These are phyloP conservation scores for Siniperca obscura DNA, from an alignment of 2,797 vertebrate species.

Conservation along the genomic window DNA sequence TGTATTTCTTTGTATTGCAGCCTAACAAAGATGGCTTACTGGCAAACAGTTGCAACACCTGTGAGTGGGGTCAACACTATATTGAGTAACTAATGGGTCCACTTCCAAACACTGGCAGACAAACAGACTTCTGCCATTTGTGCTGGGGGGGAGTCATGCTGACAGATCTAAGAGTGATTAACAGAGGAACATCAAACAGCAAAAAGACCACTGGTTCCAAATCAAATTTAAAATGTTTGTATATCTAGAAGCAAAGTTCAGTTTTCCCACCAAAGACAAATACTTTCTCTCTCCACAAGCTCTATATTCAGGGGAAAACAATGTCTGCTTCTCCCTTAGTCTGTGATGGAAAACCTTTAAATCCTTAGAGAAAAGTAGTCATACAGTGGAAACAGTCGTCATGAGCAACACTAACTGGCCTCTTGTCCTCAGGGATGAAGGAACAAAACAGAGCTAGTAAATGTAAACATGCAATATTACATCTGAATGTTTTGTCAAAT, in stretches of 20 bases:
- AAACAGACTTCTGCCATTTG: slow-evolving; percentile 54
- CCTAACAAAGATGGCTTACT: slow-evolving; percentile 76
- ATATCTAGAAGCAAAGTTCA: background rate
- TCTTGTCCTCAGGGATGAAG: slow-evolving; percentile 47
- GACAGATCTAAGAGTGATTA: slow-evolving; percentile 45
- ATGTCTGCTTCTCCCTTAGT: slow-evolving; percentile 30
- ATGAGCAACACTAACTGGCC: slow-evolving; percentile 61
- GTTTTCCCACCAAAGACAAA: background rate
- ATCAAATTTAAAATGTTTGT: background rate
- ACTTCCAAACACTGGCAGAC: slow-evolving; percentile 77
- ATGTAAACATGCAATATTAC: slow-evolving; percentile 14
- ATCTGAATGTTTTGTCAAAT: background rate
- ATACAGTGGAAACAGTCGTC: slow-evolving; percentile 65
- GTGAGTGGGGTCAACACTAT: slow-evolving; percentile 80
- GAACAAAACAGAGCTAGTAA: slow-evolving; percentile 45
- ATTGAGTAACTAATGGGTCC: slow-evolving; percentile 80
- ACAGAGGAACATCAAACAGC: slow-evolving; percentile 6
- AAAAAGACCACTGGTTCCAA: slow-evolving; percentile 10
- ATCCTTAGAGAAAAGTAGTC: slow-evolving; percentile 62
- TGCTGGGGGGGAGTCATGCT: slow-evolving; percentile 38
- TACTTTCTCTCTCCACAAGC: slow-evolving; percentile 5
- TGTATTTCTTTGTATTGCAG: slow-evolving; percentile 46
- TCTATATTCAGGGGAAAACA: slow-evolving; percentile 42
- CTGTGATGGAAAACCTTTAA: slow-evolving; percentile 79
- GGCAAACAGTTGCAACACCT: slow-evolving; percentile 83